Conservation (phyloP, 2,113 vertebrate genomes). For the Melanerpes formicivorus region DNA sequence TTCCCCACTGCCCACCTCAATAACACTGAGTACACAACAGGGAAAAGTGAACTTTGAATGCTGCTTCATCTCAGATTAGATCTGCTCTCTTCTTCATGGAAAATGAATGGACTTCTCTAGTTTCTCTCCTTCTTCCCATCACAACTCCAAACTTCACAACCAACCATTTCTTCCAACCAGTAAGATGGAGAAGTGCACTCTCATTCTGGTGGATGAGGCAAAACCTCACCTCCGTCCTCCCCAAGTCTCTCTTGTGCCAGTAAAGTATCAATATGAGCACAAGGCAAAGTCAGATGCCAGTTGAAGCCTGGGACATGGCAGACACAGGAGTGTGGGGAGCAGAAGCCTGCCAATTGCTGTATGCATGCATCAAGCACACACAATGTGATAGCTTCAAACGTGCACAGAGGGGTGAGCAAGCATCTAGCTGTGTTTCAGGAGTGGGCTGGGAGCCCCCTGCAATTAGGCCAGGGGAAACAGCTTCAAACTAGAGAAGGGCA, state of each 20-base stretch:
- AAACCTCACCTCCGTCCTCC: neutral
- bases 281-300: neutral
- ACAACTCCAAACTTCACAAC: neutral
- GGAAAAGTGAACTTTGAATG: neutral
- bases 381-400: neutral
- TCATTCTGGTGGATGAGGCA: neutral
- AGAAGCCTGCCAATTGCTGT: rapidly evolving
- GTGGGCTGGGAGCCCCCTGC: neutral
- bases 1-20: neutral
- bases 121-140: neutral
- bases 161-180: too few species aligned
- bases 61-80: neutral
- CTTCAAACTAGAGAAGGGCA: too few species aligned
- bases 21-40: neutral
- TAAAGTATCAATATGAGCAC: neutral
- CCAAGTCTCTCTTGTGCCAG: neutral
- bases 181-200: too few species aligned
- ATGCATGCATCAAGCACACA: too few species aligned
- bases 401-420: neutral
- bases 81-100: neutral
- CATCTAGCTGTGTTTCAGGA: neutral
- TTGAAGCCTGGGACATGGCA: too few species aligned
- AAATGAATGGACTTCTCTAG: neutral
- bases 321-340: too few species aligned
- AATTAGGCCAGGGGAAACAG: neutral